Evolutionary conservation across 2,113 vertebrate species (phyloP), one percentile per base, ranked within the genome.

Genomic region (Orthochromis malagaraziensis): DNA sequence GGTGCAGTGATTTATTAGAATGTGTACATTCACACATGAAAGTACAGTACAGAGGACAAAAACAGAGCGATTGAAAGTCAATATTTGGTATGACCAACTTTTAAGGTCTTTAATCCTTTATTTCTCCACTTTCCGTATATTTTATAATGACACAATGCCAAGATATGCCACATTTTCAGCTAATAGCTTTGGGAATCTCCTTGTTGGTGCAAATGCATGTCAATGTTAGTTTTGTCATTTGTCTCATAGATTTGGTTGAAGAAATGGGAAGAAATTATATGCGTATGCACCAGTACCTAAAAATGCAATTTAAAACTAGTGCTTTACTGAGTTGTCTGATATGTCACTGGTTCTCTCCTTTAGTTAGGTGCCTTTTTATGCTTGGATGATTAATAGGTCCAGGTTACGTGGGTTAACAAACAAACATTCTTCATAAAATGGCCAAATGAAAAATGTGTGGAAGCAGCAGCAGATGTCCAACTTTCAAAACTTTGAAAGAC

Each of bases 71-170:
- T 11, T 73, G 68, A 73, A 73, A 7, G 68, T 47, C 68, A 73
- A 5, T 29, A 47, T 73, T 3, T 47, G 40, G 21, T 47, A 73
- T 45, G 40, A 73, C 65, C 17, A 65, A 35, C 60, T 65, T 65
- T 70, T 42, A 26, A 45, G 4, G 13, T 17, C 68, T 73, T 45
- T 3, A 47, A 45, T 75, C 5, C 40, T 47, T 45, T 26, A 47
- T 45, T 26, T 47, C 8, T 26, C 0, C 21, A 29, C 40, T 73
- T 73, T 29, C 0, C 3, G 0, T 17, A 29, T 21, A 17, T 73
- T 47, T 29, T 73, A 26, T 47, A 45, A 29, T 24, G 68, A 47
- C 21, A 47, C 21, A 24, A 26, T 73, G 8, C 21, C 13, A 24
- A 45, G 14, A 7, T 7, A 73, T 17, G 12, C 4, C 68, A 47